Percentiles rank a stretch among this genome's conserved stretches.
Conservation (phyloP, 2,888 invertebrate species). For the Eueremaeus valkanovi region DNA sequence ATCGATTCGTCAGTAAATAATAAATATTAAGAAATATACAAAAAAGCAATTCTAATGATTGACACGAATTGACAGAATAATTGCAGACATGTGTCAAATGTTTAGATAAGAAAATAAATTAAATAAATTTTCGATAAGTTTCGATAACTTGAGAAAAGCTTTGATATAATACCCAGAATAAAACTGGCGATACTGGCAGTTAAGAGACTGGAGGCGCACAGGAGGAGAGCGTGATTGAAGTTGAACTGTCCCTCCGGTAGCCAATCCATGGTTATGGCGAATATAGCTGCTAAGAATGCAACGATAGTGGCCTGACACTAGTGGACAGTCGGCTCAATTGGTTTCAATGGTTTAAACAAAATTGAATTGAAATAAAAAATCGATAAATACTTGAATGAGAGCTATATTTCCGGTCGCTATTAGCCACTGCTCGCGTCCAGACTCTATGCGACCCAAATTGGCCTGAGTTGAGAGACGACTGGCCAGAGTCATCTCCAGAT, state of each 20-base stretch:
- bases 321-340: too few species aligned
- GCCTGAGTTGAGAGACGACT: constrained; percentile 59
- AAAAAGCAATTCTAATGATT: too few species aligned
- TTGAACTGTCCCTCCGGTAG: constrained; percentile 19
- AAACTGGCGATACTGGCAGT: constrained; percentile 86
- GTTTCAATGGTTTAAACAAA: not conserved
- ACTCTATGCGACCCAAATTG: constrained; percentile 57
- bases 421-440: constrained; percentile 51
- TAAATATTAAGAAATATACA: too few species aligned
- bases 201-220: constrained; percentile 78
- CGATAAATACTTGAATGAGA: constrained; percentile 50
- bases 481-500: constrained; percentile 60
- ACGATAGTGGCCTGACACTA: constrained; percentile 54
- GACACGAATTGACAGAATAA: too few species aligned
- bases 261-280: constrained; percentile 51
- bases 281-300: constrained; percentile 56
- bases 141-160: too few species aligned
- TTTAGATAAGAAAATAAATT: too few species aligned
- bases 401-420: constrained; percentile 57
- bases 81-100: too few species aligned
- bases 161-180: constrained; percentile 62
- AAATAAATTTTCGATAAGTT: too few species aligned
- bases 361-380: not conserved
- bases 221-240: constrained; percentile 65
- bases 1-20: too few species aligned